phyloP scores from a whole-genome alignment of 2,888 invertebrate genomes.

The Polyploca ridens region DNA sequence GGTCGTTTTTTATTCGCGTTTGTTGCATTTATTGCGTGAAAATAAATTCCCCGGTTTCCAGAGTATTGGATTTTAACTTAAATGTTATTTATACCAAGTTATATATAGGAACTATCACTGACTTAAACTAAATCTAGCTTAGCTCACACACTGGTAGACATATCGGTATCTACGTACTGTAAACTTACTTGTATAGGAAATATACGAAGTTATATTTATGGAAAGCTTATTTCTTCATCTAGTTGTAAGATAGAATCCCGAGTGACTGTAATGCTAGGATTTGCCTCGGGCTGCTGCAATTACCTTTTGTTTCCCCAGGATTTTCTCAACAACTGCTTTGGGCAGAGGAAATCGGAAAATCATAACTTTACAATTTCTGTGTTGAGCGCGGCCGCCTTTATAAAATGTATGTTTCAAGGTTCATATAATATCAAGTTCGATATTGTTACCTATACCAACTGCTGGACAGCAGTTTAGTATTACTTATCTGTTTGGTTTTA shows the following conservation, averaged over 20 bases:
- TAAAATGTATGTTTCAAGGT: no score
- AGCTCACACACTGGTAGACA: no score
- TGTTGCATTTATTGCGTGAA: conserved; percentile 33
- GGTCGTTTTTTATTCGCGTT: conserved; percentile 12
- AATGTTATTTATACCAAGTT: conserved; percentile 22
- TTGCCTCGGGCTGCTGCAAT: conserved; percentile 50
- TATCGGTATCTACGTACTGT: no score
- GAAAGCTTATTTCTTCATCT: neutral
- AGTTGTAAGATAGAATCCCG: conserved; percentile 17
- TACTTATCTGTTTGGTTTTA: no score
- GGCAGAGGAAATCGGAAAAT: conserved; percentile 17
- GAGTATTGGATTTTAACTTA: conserved; percentile 29
- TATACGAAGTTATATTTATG: neutral
- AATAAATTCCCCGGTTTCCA: conserved; percentile 31
- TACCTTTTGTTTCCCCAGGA: conserved; percentile 50
- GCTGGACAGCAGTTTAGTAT: no score
- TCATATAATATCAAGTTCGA: no score
- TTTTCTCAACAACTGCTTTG: conserved; percentile 33
- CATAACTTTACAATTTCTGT: neutral
- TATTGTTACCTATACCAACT: no score
- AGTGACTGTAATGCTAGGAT: conserved; percentile 49
- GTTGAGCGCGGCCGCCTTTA: neutral
- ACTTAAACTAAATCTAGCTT: no score
- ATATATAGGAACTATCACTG: no score
- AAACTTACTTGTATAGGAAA: neutral